Evolutionary conservation across 2,113 vertebrate species (phyloP), one percentile per base, ranked within the genome.

Genomic region (Chaenocephalus aceratus): DNA sequence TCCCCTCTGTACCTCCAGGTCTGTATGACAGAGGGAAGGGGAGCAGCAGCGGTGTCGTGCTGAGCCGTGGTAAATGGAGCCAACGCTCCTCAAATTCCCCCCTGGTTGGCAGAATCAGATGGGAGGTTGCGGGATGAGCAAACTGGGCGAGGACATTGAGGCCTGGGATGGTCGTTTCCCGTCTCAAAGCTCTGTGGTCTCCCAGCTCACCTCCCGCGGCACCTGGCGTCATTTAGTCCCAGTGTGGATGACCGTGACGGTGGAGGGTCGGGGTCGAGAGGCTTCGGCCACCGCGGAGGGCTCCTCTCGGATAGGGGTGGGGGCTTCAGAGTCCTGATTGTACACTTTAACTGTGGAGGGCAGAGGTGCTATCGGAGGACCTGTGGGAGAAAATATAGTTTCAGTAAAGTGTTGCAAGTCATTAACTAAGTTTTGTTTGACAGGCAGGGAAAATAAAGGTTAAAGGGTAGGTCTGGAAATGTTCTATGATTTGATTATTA

Each of bases 221-320:
- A 93, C 91, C 90, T 92, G 92, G 92, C 80, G 93, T 98, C 96
- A 98, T 95, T 98, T 97, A 95, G 95, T 96, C 90, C 97, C 97
- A 1, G 97, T 97, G 94, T 97, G 96, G 92, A 97, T 97, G 87
- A 97, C 96, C 0, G 97, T 97, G 88, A 99, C 96, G 30, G 98
- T 97, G 93, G 97, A 97, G 89, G 97, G 95, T 86, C 97, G 96
- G 0, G 97, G 95, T 90, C 96, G 95, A 56, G 95, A 91, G 41
- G 93, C 91, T 61, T 98, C 97, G 0, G 93, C 94, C 90, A 91
- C 95, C 73, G 91, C 92, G 0, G 73, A 11, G 0, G 87, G 34
- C 8, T 92, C 92, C 73, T 90, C 92, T 15, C 14, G 62, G 1
- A 93, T 92, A 48, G 94, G 79, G 46, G 96, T 93, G 64, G 96